A percentile compares a stretch with the other conserved stretches of the same genome.
These are phyloP conservation scores for Phengaris arion DNA, from an alignment of 2,888 invertebrate species.

Conservation along the genomic window DNA sequence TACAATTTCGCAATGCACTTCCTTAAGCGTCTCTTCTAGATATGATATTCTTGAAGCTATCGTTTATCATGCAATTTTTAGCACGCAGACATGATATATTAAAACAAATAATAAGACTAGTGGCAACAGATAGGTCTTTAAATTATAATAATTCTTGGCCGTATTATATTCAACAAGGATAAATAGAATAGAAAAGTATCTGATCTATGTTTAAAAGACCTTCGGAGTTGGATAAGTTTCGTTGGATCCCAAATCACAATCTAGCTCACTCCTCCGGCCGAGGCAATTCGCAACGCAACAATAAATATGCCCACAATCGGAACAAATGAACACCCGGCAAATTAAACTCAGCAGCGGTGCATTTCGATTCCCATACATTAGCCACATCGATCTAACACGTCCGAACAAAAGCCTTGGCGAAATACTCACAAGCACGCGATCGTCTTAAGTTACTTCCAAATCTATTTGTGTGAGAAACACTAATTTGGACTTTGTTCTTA, in stretches of 20 bases:
- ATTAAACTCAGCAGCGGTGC: constrained; percentile 65
- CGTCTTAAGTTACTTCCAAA: constrained; percentile 57
- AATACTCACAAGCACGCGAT: constrained; percentile 71
- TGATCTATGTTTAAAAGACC: background rate
- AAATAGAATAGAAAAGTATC: background rate
- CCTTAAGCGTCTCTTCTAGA: no score
- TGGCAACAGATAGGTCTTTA: no score
- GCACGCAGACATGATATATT: no score
- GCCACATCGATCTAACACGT: constrained; percentile 75
- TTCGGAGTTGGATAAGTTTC: background rate
- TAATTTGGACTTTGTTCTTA: constrained; percentile 33
- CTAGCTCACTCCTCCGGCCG: constrained; percentile 40
- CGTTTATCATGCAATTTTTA: no score
- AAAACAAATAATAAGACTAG: no score
- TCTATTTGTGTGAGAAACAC: constrained; percentile 14
- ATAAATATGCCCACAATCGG: constrained; percentile 75
- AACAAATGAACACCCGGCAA: constrained; percentile 77
- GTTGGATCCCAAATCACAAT: constrained; percentile 32
- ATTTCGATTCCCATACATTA: constrained; percentile 75
- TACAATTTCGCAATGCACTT: no score
- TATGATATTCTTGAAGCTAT: no score
- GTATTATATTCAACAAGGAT: background rate
- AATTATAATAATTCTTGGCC: background rate
- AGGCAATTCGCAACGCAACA: constrained; percentile 60
- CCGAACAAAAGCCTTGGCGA: constrained; percentile 66